Conservation (phyloP, 2,888 invertebrate genomes). For the Protonemura montana region DNA sequence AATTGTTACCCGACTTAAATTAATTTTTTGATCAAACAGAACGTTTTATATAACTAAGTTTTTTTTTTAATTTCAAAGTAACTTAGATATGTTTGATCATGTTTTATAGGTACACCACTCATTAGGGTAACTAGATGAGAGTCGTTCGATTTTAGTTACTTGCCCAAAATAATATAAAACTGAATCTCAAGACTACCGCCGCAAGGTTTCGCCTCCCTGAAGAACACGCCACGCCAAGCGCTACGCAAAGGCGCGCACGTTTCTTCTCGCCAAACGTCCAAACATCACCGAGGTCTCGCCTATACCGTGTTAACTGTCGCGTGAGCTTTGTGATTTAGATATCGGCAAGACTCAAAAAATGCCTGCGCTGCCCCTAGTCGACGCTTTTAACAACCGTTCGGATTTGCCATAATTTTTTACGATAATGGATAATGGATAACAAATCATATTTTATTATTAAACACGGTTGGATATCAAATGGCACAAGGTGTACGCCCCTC, state of each 20-base stretch:
- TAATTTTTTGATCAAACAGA: no score
- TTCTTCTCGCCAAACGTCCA: background rate
- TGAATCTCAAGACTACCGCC: no score
- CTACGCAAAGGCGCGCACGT: background rate
- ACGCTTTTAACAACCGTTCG: conserved; percentile 24
- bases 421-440: conserved; percentile 26
- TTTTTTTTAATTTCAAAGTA: no score
- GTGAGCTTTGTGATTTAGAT: conserved; percentile 1
- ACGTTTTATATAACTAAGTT: no score
- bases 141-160: no score
- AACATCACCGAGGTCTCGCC: conserved; percentile 8
- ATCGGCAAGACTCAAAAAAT: background rate
- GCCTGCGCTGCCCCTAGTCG: background rate
- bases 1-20: no score
- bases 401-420: conserved; percentile 29
- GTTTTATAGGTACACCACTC: no score
- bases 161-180: no score
- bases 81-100: no score
- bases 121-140: no score
- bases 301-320: conserved; percentile 18
- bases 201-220: background rate
- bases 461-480: conserved; percentile 20
- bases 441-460: conserved; percentile 39
- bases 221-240: background rate
- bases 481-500: background rate